These are phyloP conservation scores for Serilophus lunatus DNA, from an alignment of 2,113 vertebrate species.

Conservation along the genomic window DNA sequence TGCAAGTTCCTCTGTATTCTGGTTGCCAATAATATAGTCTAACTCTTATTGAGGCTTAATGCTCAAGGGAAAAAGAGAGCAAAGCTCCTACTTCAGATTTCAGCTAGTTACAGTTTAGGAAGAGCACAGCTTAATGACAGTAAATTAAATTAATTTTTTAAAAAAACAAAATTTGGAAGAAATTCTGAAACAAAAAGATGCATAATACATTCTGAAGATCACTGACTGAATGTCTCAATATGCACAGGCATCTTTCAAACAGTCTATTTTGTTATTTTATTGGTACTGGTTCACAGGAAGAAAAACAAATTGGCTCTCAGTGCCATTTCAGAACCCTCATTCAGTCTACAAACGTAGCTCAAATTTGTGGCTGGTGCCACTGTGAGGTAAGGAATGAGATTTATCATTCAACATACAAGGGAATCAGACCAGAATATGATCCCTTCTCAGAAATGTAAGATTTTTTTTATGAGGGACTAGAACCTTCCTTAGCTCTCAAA, in stretches of 20 bases:
- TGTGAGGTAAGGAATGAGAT: background rate
- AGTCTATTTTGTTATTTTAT: background rate
- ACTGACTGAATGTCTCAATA: background rate
- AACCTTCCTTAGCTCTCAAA: background rate
- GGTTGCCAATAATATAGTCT: background rate
- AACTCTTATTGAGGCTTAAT: background rate
- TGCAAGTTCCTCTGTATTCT: background rate
- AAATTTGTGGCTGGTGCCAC: background rate
- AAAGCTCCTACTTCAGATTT: background rate
- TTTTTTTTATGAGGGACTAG: background rate
- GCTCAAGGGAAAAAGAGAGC: background rate
- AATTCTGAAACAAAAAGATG: background rate
- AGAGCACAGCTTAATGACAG: background rate
- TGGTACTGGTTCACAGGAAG: background rate
- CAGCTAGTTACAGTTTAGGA: background rate
- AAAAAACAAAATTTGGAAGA: background rate
- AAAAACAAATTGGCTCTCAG: background rate
- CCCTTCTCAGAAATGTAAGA: background rate
- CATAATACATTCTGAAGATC: background rate
- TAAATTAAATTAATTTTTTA: background rate
- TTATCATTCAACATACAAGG: background rate
- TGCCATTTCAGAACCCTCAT: background rate
- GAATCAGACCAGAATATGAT: background rate
- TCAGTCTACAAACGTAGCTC: background rate
- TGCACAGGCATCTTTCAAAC: background rate